A percentile compares a stretch with the other conserved stretches of the same genome.
These are phyloP conservation scores for Melanotus villosus DNA, from an alignment of 2,888 invertebrate species.

Conservation along the genomic window DNA sequence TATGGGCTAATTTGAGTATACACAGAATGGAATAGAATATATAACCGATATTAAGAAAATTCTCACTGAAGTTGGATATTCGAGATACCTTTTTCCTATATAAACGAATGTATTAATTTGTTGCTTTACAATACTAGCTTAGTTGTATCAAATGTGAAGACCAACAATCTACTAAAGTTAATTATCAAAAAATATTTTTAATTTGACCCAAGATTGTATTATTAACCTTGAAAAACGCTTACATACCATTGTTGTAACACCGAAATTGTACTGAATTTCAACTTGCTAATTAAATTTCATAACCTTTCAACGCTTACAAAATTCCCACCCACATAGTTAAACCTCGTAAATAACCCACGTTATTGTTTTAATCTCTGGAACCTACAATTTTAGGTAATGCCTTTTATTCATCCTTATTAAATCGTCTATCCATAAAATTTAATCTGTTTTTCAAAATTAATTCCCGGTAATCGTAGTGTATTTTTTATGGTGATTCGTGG, in stretches of 20 bases:
- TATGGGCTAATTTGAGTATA: too few relatives aligned
- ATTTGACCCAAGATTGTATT: neutral
- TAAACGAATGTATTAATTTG: too few relatives aligned
- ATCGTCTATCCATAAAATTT: too few relatives aligned
- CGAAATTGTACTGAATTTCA: neutral
- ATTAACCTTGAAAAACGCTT: neutral
- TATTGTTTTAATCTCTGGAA: neutral
- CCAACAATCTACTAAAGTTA: neutral
- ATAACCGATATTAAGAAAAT: too few relatives aligned
- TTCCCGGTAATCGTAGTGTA: too few relatives aligned
- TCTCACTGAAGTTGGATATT: too few relatives aligned
- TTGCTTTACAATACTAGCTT: neutral
- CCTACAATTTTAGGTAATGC: neutral
- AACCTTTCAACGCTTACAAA: neutral
- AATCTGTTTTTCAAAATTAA: too few relatives aligned
- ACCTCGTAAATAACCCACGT: neutral
- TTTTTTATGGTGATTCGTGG: too few relatives aligned
- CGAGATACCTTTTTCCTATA: too few relatives aligned
- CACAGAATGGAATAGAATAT: too few relatives aligned
- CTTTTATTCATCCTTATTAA: too few relatives aligned
- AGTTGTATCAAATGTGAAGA: neutral
- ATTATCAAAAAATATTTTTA: neutral
- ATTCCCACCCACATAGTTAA: neutral
- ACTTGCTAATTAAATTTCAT: neutral
- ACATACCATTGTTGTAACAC: neutral